Percentiles rank a stretch among this genome's conserved stretches.
phyloP scores from a whole-genome alignment of 2,113 vertebrate genomes.

The Stegastes partitus region DNA sequence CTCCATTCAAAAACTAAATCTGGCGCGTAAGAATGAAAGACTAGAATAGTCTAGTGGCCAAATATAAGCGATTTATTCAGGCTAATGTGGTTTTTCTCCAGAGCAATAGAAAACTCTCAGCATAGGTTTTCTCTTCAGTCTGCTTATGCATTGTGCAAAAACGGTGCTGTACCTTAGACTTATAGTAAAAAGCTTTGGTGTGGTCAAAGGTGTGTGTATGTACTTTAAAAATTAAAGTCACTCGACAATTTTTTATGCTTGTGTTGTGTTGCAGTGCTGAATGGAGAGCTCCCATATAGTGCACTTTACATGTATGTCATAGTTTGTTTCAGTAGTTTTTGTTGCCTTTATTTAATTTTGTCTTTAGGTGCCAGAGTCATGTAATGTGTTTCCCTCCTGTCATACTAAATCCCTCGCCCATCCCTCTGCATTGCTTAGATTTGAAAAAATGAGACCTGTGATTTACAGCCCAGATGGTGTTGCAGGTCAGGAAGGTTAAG shows the following conservation, averaged over 20 bases:
- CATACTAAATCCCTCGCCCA: background rate
- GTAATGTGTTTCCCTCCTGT: background rate
- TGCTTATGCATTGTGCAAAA: background rate
- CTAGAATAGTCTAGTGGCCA: background rate
- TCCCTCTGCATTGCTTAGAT: conserved; percentile 12
- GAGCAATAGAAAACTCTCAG: too few relatives aligned
- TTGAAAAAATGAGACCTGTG: conserved; percentile 19
- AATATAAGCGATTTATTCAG: background rate
- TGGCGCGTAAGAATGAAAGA: background rate
- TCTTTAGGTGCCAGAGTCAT: too few relatives aligned
- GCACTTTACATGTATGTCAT: too few relatives aligned
- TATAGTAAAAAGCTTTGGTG: background rate
- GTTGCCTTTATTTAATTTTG: too few relatives aligned
- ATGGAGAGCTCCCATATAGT: too few relatives aligned
- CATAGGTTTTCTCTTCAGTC: background rate
- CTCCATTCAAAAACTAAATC: background rate
- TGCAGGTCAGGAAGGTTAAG: conserved; percentile 29
- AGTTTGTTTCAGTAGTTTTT: too few relatives aligned
- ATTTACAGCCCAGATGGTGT: conserved; percentile 33
- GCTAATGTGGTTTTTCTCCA: background rate
- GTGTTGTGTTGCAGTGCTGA: too few relatives aligned
- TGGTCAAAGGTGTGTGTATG: background rate
- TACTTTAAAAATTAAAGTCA: background rate
- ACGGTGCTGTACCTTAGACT: too few relatives aligned
- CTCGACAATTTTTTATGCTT: too few relatives aligned